Base-by-base conservation (phyloP, 2,888 invertebrate species). In the Pachycephus smyrnensis region DNA sequence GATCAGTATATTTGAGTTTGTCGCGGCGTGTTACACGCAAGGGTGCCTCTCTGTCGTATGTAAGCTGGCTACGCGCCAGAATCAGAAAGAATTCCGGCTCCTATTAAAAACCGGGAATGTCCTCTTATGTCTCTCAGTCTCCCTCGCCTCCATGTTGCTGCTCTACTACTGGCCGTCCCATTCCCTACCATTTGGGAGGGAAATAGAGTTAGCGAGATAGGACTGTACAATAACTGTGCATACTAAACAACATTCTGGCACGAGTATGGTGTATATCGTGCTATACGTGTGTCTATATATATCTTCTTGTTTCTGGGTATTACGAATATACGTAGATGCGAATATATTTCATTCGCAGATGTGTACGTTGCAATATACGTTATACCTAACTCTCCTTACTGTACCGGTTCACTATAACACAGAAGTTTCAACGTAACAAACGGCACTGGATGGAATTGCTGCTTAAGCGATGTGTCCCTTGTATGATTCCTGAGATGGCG, bases 31-130 rank as follows among this genome's bases (percentile, higher is more conserved):
- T 88, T 87, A 86, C 83, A 81, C 83, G 85, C 82, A 80, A 84
- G 81, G 82, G 77, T 86, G 79, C 68, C 74, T 82, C 75, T 76
- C 79, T 80, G 79, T 79, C 81, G 79, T 77, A 80, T 80, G 82
- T 79, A 81, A 79, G 79, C 80, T 86, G 89, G 89, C 88, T 73
- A 30, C 69, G 73, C 75, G 87, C 89, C 89, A 89, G 80, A 80
- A 84, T 86, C 81, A 80, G 81, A 81, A 85, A 86, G 87, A 85
- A 87, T 87, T 81, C 84, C 77, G 69, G 81, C 79, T 83, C 83
- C 84, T 84, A 86, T 89, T 88, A 86, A 87, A 88, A 88, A 87
- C 83, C 80, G 73, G 80, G 80, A 86, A 86, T 84, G 87, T 85
- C 83, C 84, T 86, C 86, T 84, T 85, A 84, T 82, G 82, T 84